Percentiles rank a stretch among this genome's conserved stretches.
phyloP scores from a whole-genome alignment of 2,797 vertebrate species.

The Danio aesculapii region DNA sequence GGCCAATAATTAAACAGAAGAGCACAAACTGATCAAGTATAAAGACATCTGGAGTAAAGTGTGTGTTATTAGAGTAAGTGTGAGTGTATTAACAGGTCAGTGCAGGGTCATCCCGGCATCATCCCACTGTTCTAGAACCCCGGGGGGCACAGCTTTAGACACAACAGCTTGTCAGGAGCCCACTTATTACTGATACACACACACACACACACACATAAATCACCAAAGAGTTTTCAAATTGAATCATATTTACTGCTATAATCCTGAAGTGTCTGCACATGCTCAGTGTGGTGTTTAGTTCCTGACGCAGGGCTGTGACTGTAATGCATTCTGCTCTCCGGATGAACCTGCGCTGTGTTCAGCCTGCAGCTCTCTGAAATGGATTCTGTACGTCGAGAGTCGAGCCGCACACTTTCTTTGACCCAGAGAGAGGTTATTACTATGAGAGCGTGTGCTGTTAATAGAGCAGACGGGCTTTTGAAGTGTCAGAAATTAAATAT shows the following conservation, averaged over 20 bases:
- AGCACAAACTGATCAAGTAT: neutral
- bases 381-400: slow-evolving; percentile 38
- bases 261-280: slow-evolving; percentile 23
- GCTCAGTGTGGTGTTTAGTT: neutral
- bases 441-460: slow-evolving; percentile 29
- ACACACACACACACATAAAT: neutral
- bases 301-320: neutral
- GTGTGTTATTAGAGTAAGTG: neutral
- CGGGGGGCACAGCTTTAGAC: neutral
- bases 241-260: neutral
- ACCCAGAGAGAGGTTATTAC: slow-evolving; percentile 28
- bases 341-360: slow-evolving; percentile 38
- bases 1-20: neutral
- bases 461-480: slow-evolving; percentile 26
- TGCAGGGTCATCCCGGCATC: neutral
- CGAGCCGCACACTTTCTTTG: slow-evolving; percentile 30
- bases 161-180: slow-evolving; percentile 44
- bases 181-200: slow-evolving; percentile 28
- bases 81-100: neutral
- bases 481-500: slow-evolving; percentile 10
- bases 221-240: neutral
- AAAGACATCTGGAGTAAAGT: no score
- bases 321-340: slow-evolving; percentile 31
- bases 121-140: neutral
- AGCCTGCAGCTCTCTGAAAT: slow-evolving; percentile 42